Evolutionary conservation across 2,113 vertebrate species (phyloP).

Genomic region (Gyps fulvus): DNA sequence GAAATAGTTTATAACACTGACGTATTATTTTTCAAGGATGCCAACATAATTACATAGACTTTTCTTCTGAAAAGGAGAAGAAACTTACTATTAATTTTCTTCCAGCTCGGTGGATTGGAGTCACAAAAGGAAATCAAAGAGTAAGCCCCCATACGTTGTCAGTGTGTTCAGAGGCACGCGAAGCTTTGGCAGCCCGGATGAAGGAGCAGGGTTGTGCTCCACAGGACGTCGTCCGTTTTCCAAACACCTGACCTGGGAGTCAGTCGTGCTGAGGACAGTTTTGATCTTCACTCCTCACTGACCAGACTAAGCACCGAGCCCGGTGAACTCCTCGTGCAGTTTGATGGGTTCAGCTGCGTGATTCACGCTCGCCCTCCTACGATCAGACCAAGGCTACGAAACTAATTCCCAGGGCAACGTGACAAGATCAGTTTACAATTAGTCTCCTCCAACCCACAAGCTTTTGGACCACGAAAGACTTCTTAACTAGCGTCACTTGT

Average conservation of each 20-base stretch:
- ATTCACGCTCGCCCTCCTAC: not conserved
- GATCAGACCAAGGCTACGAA: not conserved
- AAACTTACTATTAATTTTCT: not conserved
- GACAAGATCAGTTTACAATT: not conserved
- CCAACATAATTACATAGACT: not conserved
- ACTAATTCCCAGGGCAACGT: not conserved
- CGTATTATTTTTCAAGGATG: not conserved
- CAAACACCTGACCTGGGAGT: not conserved
- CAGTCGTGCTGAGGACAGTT: not conserved
- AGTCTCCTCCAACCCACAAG: not conserved
- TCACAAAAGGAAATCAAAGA: not conserved
- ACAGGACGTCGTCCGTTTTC: not conserved
- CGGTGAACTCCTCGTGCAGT: not conserved
- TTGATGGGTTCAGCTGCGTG: not conserved
- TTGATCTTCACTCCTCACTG: not conserved
- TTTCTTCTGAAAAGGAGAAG: constrained; percentile 3
- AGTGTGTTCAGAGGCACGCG: not conserved
- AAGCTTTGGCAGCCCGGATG: not conserved
- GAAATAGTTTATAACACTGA: not conserved
- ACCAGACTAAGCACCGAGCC: not conserved
- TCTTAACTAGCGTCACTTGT: not conserved
- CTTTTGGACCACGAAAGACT: not conserved
- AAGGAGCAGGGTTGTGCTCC: not conserved
- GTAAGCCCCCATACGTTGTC: not conserved
- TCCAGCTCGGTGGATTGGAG: not conserved